Evolutionary conservation across 2,113 vertebrate genomes (phyloP), one percentile per base, ranked within the genome.

Genomic region (Eonycteris spelaea): DNA sequence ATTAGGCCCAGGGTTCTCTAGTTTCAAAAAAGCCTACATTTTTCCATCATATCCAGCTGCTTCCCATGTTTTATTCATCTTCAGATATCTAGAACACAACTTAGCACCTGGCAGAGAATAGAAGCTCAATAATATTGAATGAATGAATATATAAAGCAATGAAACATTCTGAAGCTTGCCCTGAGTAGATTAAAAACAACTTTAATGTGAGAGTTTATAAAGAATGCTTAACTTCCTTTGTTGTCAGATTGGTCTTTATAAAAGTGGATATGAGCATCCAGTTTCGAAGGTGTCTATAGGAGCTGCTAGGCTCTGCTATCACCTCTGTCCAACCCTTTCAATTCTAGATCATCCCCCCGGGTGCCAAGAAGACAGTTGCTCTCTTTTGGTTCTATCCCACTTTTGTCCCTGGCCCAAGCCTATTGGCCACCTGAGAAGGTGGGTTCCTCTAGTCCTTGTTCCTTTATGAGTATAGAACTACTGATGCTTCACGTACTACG

Each of bases 141-240:
- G 61, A 88, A 33, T 86, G 73, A 83, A 57, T 74, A 53, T 67
- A 55, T 77, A 88, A 79, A 85, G 91, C 88, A 77, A 5, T 80
- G 78, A 91, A 40, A 85, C 35, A 28, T 86, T 90, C 59, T 77
- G 79, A 97, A 90, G 21, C 57, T 94, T 79, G 38, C 55, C 65
- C 82, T 88, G 85, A 84, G 38, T 45, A n/a, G 35, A 78, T 70
- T 85, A 70, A 65, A 73, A 92, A 80, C 40, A 88, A 86, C 45
- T 89, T 91, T 91, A 74, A 80, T 77, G 51, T 57, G 86, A 95
- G 40, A 63, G 86, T 96, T 96, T 93, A 94, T 78, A 78, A 96
- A 94, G 33, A 94, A 88, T 7, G n/a, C 7, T 78, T 83, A 61
- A 73, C 57, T 43, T 91, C 65, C 51, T 89, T 78, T 93, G 83